A percentile compares a stretch with the other conserved stretches of the same genome.
Evolutionary conservation across 2,888 invertebrate species (phyloP).

Genomic region (Andrena marginata): DNA sequence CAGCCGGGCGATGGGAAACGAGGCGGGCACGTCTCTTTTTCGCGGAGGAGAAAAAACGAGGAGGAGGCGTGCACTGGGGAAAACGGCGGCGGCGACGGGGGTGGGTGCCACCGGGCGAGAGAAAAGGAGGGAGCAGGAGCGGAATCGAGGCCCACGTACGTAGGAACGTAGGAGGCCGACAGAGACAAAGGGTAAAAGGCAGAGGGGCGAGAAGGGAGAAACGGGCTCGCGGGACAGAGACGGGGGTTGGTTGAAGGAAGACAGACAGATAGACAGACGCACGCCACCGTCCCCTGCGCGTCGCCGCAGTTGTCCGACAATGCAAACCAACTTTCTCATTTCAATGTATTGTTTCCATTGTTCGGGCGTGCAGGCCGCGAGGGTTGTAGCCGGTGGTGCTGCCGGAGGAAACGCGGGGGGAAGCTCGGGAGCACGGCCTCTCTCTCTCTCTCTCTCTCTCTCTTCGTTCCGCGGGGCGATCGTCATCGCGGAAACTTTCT

Average conservation of each 20-base stretch:
- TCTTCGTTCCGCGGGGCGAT: conserved; percentile 28
- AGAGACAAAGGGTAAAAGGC: conserved; percentile 55
- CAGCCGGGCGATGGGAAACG: conserved; percentile 61
- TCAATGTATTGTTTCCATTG: conserved; percentile 83
- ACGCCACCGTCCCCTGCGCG: conserved; percentile 24
- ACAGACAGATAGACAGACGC: conserved; percentile 58
- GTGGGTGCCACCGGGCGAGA: neutral
- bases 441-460: conserved; percentile 2
- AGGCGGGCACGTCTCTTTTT: conserved; percentile 48
- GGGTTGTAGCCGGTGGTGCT: conserved; percentile 56
- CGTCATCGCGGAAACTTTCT: conserved; percentile 40
- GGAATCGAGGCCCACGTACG: conserved; percentile 54
- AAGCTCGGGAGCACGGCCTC: conserved; percentile 34
- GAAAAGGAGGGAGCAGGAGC: conserved; percentile 3
- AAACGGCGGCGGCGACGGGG: neutral
- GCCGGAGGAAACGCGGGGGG: conserved; percentile 9
- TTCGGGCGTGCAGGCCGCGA: conserved; percentile 60
- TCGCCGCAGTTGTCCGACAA: conserved; percentile 79
- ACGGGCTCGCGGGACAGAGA: conserved; percentile 25
- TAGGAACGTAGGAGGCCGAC: conserved; percentile 12
- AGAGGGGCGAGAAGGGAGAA: conserved; percentile 40
- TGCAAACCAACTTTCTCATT: conserved; percentile 83
- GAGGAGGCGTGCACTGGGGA: neutral
- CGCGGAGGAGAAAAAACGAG: conserved; percentile 26
- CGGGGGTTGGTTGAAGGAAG: conserved; percentile 16